A percentile compares a stretch with the other conserved stretches of the same genome.
Evolutionary conservation across 1,140 invertebrate species (phyloP).

Genomic region (Palaemon carinicauda): DNA sequence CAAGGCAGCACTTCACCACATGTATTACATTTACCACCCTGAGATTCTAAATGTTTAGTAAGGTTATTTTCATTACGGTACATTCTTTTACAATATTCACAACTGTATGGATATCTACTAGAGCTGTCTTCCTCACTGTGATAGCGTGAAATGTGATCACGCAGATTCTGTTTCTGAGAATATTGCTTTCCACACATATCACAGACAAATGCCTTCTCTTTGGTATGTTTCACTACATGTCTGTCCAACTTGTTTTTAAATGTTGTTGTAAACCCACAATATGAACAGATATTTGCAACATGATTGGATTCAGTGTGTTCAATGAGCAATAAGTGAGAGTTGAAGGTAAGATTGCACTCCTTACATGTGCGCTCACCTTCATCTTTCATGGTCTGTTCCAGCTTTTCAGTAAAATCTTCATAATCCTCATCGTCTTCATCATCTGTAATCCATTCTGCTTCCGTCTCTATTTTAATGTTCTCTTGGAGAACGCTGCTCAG

Average conservation of each 20-base stretch:
- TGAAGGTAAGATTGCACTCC: not conserved
- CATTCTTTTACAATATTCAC: conserved; percentile 24
- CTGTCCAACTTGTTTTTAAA: not conserved
- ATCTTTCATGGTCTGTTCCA: not conserved
- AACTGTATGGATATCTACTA: conserved; percentile 21
- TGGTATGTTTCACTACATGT: not conserved
- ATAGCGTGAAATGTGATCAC: conserved; percentile 25
- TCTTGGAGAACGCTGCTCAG: not conserved
- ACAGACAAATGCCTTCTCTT: conserved; percentile 42
- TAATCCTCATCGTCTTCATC: conserved; percentile 35
- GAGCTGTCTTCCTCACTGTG: conserved; percentile 31
- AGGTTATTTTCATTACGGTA: conserved; percentile 11
- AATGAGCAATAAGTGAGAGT: not conserved
- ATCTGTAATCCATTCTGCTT: conserved; percentile 45
- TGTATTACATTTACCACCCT: conserved; percentile 19
- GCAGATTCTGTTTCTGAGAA: conserved; percentile 19
- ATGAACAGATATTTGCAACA: not conserved
- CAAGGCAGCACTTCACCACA: conserved; percentile 34
- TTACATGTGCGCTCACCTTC: conserved; percentile 3
- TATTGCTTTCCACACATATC: conserved; percentile 39
- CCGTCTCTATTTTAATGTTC: not conserved
- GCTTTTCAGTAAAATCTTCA: not conserved
- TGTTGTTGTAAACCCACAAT: not conserved
- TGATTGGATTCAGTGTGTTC: not conserved
- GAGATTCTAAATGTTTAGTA: conserved; percentile 7